phyloP scores from a whole-genome alignment of 2,888 invertebrate genomes.

The Caenorhabditis imperialis region DNA sequence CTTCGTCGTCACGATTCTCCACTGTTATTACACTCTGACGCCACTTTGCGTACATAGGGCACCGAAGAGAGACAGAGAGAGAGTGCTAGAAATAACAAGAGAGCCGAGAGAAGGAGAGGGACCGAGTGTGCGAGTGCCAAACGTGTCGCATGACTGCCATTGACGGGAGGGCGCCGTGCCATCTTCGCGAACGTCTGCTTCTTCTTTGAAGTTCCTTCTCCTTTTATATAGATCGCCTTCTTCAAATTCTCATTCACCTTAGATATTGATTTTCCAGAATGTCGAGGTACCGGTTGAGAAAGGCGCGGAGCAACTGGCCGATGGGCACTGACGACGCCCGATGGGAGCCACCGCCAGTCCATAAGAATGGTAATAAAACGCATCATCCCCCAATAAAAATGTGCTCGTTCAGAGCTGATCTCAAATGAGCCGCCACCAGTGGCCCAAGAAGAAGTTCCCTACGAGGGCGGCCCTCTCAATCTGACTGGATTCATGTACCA shows the following conservation, averaged over 20 bases:
- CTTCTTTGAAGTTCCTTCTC: slow-evolving; percentile 9
- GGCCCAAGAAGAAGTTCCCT: slow-evolving; percentile 11
- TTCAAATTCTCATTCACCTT: too few species aligned
- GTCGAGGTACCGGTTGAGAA: slow-evolving; percentile 34
- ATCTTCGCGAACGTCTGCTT: slow-evolving; percentile 4
- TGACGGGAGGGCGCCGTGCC: slow-evolving; percentile 18
- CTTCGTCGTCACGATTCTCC: background rate
- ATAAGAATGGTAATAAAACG: slow-evolving; percentile 23
- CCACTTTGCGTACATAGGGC: slow-evolving; percentile 31
- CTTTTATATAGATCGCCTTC: background rate
- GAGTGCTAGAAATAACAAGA: slow-evolving; percentile 10
- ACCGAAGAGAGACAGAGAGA: slow-evolving; percentile 1
- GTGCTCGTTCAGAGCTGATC: slow-evolving; percentile 5
- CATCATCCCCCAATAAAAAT: too few species aligned
- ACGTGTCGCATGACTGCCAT: slow-evolving; percentile 51
- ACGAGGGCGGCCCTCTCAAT: slow-evolving; percentile 50
- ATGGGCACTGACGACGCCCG: slow-evolving; percentile 30
- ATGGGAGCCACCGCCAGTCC: slow-evolving; percentile 42
- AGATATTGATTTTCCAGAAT: background rate
- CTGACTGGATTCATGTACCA: slow-evolving; percentile 60
- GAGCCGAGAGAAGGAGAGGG: slow-evolving; percentile 1
- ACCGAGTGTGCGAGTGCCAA: slow-evolving; percentile 13
- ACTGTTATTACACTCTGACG: slow-evolving; percentile 43
- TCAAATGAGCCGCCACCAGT: background rate
- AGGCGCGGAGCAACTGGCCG: slow-evolving; percentile 45